Base-by-base conservation (phyloP, 2,797 vertebrate species). In the Myotis planiceps region DNA sequence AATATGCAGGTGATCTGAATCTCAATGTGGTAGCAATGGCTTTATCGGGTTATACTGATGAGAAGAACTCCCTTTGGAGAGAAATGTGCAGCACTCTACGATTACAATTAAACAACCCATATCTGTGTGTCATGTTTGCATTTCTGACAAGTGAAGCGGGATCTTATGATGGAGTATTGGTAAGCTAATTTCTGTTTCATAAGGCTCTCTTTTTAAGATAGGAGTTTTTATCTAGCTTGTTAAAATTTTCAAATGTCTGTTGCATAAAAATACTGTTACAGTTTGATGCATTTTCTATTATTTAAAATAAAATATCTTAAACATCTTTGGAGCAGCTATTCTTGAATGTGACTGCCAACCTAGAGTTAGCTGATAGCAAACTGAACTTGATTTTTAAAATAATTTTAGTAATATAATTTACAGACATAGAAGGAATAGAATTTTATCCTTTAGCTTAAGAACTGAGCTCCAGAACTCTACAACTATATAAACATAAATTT, bases 1-100 rank as follows among this genome's bases (percentile, higher is more conserved):
- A 87, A 94, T 95, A 45, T 95, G 9, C 98, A 99, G 99, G 99
- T 90, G 99, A 99, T 98, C 98, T 99, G 98, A 99, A 99, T 98
- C 99, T 99, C 96, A 99, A 99, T 34, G 99, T 99, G 69, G 99
- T 99, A 92, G 99, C 99, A 95, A 99, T 99, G 99, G 99, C 99
- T 83, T 98, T 99, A 65, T 99, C 99, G 0, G 99, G 99, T 76
- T 99, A 99, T 98, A 99, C 99, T 0, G 99, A 99, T 34, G 99
- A 99, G 98, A 99, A 99, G 98, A 99, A 99, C 45, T 99, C 99
- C 25, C 99, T 99, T 91, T 99, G 99, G 99, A 99, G 99, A 97
- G 99, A 99, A 98, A 99, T 99, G 99, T 99, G 99, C 98, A 99
- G 99, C 98, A 99, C 99, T 37, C 98, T 99, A 18, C 98, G 99